Evolutionary conservation across 1,140 invertebrate genomes (phyloP), one percentile per base, ranked within the genome.

Genomic region (Papilio helenus): DNA sequence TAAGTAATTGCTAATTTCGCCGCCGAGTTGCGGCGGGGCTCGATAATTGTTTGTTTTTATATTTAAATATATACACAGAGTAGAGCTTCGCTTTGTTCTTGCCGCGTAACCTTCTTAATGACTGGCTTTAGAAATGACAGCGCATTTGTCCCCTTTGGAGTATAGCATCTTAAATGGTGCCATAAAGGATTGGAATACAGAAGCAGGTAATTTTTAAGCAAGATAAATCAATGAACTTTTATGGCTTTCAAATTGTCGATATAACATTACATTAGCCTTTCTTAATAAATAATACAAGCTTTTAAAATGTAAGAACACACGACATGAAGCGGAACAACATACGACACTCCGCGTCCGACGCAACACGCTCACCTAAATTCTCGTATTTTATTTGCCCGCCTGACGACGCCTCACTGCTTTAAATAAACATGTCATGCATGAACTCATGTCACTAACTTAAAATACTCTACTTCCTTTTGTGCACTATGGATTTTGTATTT

Each of bases 1-100:
- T 88, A 91, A 91, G 90, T 92, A 91, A 93, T 92, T 93, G 90
- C 90, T 93, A 93, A 93, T 93, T 92, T 92, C 83, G 86, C 84
- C 78, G 81, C 83, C 83, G 82, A 83, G 79, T 72, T 82, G 83
- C 83, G 88, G 82, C 82, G 80, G 79, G 82, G 84, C 74, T 46
- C 77, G 84, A 90, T 91, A 91, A 91, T 92, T 93, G 89, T 90
- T 92, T 91, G 88, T 87, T 89, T 91, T 91, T 90, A 87, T 88
- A 79, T 79, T 73, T 73, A 73, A 73, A 73, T 68, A 44, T 29
- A 44, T 29, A 42, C n/a, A 68, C 61, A 68, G 5, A 29, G 61
- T 26, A 7, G n/a, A 9, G 9, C 58, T 23, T 20, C 23, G 61
- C 61, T 68, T 68, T 68, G 61, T 68, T 68, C 61, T 26, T 68